Base-by-base conservation (phyloP, 2,888 invertebrate genomes). In the Nebria brevicollis region DNA sequence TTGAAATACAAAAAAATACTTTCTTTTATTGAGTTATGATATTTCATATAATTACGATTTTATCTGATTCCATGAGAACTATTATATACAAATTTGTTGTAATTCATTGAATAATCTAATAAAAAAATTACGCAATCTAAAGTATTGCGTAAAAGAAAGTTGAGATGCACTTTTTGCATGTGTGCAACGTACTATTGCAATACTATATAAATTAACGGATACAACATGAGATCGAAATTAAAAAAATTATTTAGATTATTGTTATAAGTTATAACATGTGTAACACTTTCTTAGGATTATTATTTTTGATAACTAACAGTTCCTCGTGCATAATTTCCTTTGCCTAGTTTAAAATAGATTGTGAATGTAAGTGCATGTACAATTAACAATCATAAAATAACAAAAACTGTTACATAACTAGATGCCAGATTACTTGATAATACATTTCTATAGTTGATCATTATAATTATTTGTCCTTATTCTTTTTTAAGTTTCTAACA, bases 331-430 rank as follows among this genome's bases (percentile, higher is more conserved):
- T 54, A 54, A 54, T 54, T 54, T 54, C 54, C 54, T 54, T 13
- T 54, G 8, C 54, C 13, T 54, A 54, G 13, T 54, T 54, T 8
- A 54, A 54, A 54, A 54, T 54, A 54, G 54, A 54, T 54, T 54
- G 54, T 54, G 13, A 54, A 54, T 13, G 13, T 13, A 54, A 13
- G 13, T 54, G 13, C 54, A 54, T 54, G 54, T 54, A 54, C 54
- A 54, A 54, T 54, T 54, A 54, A 54, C 54, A 54, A 54, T 54
- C 54, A 54, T 54, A 54, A 54, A 54, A 54, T 54, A 54, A 54
- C 54, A 54, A 54, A 54, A 13, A 54, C 11, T 54, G 54, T 54
- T 54, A 2, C 54, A 54, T 54, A 54, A 54, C 54, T 7, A 54
- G 54, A 54, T 6, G 1, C 34, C 34, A 34, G 34, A 34, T 34